Evolutionary conservation across 1,140 invertebrate species (phyloP), one percentile per base, ranked within the genome.

Genomic region (Thrips palmi): DNA sequence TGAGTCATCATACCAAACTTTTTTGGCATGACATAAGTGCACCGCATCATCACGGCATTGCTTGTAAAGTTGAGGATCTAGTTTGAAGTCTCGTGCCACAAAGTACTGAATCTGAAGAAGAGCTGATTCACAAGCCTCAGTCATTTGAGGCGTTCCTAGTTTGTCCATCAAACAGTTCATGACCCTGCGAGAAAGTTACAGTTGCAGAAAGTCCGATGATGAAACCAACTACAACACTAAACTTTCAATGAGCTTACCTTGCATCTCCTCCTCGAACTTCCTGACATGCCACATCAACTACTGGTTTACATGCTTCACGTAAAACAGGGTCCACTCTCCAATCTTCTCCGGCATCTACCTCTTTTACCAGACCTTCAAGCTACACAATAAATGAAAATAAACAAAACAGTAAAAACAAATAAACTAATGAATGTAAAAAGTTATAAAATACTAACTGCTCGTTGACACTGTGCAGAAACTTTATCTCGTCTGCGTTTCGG

Each of bases 81-180:
- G 57, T 52, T 82, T 86, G 50, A 87, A 97, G 62, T 97, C 86
- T 47, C 93, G 70, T 0, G 86, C 78, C 33, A 97, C 72, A 60
- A 98, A 98, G 56, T 93, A 97, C 51, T 97, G 91, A 50, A 97
- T 92, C 63, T 97, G 87, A 14, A 96, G 63, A 20, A 98, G 61
- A 17, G 84, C 79, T 35, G 80, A 70, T 63, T 93, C 85, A 63
- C 94, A 98, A 12, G 79, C 71, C 38, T 72, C 70, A 2, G 70
- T 78, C 91, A 97, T 97, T 33, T 71, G 58, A 27, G 72, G 67
- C 1, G 77, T 77, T 25, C 83, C 84, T 23, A 96, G 61, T 54
- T 89, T 78, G 45, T 92, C 82, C 77, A 96, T 84, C 8, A 97
- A 64, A 57, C 93, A 97, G 14, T 79, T 78, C 67, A 97, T 82